Conservation (phyloP, 2,113 vertebrate genomes). For the Stictonetta naevosa region DNA sequence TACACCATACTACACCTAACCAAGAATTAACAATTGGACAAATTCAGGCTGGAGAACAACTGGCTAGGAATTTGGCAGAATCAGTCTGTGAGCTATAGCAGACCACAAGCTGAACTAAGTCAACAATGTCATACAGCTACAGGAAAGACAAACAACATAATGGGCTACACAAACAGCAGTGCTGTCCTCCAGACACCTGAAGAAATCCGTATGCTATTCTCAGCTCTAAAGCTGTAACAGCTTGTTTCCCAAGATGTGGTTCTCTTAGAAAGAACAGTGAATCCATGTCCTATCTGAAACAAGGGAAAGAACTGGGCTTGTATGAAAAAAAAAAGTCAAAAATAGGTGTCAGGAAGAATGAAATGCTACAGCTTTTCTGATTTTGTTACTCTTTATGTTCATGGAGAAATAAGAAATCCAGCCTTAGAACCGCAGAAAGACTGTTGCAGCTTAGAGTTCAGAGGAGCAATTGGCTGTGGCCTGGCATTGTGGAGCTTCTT, state of each 20-base stretch:
- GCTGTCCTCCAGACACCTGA: neutral
- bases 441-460: neutral
- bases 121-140: neutral
- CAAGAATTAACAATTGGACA: neutral
- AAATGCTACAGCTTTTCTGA: neutral
- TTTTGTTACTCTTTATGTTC: neutral
- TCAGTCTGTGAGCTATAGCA: neutral
- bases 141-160: neutral
- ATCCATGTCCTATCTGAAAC: neutral
- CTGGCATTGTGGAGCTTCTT: neutral
- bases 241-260: neutral
- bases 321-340: neutral
- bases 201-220: neutral
- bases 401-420: neutral
- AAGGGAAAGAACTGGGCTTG: neutral
- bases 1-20: neutral
- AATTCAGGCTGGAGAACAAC: neutral
- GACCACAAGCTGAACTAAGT: neutral
- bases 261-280: neutral
- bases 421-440: neutral
- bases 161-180: neutral
- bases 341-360: neutral
- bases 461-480: fast-evolving
- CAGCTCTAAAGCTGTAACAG: neutral
- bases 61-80: neutral